phyloP scores from a whole-genome alignment of 2,113 vertebrate species.

The Gallinago undulata region DNA sequence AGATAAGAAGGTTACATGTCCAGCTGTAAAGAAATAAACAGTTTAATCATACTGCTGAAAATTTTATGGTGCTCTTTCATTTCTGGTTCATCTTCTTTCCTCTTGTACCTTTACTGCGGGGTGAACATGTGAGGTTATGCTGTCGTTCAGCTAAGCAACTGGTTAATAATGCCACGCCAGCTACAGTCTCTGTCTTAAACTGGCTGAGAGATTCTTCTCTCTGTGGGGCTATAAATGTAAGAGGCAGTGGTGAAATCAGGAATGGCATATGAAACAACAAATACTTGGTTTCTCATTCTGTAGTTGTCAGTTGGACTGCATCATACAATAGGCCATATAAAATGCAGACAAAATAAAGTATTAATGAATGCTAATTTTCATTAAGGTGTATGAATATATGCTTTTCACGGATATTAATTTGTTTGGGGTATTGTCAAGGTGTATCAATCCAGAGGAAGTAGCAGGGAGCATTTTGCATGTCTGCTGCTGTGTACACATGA shows the following conservation, averaged over 20 bases:
- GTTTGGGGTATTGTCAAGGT: neutral
- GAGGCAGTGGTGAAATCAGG: neutral
- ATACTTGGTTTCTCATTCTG: neutral
- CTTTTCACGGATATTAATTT: neutral
- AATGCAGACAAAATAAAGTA: neutral
- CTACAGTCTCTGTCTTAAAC: neutral
- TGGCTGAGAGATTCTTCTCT: neutral
- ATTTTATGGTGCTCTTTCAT: neutral
- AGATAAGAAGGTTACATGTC: conserved; percentile 14
- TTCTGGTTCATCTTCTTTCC: conserved; percentile 33
- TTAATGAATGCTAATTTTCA: neutral
- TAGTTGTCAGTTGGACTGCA: neutral
- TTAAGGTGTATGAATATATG: neutral
- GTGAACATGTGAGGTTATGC: neutral
- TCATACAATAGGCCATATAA: neutral
- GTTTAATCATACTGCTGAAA: conserved; percentile 3
- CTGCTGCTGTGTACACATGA: neutral
- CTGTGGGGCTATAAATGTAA: neutral
- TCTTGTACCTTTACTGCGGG: neutral
- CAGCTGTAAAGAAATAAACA: conserved; percentile 16
- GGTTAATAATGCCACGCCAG: neutral
- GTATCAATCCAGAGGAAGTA: neutral
- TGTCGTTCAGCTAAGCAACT: neutral
- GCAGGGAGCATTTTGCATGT: neutral
- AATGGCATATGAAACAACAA: neutral